A percentile compares a stretch with the other conserved stretches of the same genome.
Conservation (phyloP, 1,140 invertebrate species). For the Drosophila varians region DNA sequence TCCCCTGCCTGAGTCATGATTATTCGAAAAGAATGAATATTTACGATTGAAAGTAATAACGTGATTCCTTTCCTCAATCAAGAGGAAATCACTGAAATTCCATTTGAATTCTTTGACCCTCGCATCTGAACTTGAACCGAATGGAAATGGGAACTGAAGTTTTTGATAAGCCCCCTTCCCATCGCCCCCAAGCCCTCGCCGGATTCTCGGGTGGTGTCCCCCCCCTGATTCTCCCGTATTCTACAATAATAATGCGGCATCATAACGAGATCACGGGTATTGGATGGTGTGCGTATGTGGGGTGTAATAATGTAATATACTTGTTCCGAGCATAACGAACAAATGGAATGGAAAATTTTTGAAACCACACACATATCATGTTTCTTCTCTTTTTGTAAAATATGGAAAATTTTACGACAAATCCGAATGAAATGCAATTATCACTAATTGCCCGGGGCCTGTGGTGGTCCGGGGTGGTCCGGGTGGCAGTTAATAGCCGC, state of each 20-base stretch:
- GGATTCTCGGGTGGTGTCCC: slow-evolving; percentile 5
- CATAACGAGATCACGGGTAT: slow-evolving; percentile 28
- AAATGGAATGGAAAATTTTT: slow-evolving; percentile 68
- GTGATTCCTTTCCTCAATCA: slow-evolving; percentile 7
- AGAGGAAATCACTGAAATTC: slow-evolving; percentile 9
- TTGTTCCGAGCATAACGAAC: slow-evolving; percentile 31
- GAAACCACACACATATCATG: slow-evolving; percentile 58
- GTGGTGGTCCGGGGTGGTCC: background rate
- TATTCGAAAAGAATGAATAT: no score
- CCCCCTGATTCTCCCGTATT: slow-evolving; percentile 10
- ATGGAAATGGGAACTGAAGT: background rate
- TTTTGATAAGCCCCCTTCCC: slow-evolving; percentile 23
- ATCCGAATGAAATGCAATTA: slow-evolving; percentile 68
- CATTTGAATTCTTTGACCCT: slow-evolving; percentile 11
- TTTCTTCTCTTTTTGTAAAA: slow-evolving; percentile 37
- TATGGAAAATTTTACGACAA: slow-evolving; percentile 66
- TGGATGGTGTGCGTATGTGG: background rate
- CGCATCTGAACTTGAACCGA: slow-evolving; percentile 50
- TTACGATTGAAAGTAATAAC: background rate
- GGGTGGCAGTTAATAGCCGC: background rate
- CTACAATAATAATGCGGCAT: slow-evolving; percentile 2
- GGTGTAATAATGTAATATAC: slow-evolving; percentile 15
- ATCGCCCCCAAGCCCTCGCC: no score
- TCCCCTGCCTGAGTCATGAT: background rate
- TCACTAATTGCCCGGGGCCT: slow-evolving; percentile 52